Evolutionary conservation across 2,113 vertebrate species (phyloP).

Genomic region (Erpornis zantholeuca): DNA sequence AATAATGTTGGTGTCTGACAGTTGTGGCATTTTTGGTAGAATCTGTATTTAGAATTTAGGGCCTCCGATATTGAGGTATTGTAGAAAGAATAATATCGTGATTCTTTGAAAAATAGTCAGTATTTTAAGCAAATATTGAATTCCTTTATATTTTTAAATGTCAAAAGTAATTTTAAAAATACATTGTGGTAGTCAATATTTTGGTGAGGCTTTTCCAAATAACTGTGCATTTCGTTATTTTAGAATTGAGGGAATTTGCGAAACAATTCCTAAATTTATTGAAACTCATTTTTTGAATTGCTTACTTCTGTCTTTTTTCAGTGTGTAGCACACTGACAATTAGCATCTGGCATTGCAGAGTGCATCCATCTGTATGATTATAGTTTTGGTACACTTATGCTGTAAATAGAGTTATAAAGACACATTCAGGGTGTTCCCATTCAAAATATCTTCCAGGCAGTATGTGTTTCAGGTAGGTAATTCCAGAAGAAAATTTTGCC

Average conservation of each 20-base stretch:
- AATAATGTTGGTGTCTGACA: background rate
- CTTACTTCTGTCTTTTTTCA: background rate
- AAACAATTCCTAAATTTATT: background rate
- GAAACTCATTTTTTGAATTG: background rate
- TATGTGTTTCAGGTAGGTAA: background rate
- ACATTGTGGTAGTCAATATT: background rate
- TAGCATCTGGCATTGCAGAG: background rate
- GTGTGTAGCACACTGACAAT: background rate
- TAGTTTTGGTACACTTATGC: background rate
- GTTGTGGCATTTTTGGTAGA: background rate
- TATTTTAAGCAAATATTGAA: background rate
- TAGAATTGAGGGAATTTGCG: background rate
- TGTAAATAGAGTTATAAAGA: background rate
- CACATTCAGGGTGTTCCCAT: background rate
- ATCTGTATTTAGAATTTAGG: background rate
- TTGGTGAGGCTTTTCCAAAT: background rate
- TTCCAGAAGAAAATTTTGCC: background rate
- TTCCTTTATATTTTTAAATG: background rate
- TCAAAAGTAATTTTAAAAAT: background rate
- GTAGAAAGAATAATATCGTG: background rate
- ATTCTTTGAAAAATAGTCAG: background rate
- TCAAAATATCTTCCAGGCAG: background rate
- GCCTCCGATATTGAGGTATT: background rate
- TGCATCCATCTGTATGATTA: fast-evolving
- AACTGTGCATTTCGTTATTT: background rate